A percentile compares a stretch with the other conserved stretches of the same genome.
Evolutionary conservation across 2,888 invertebrate genomes (phyloP).

Genomic region (Cephus runcator): DNA sequence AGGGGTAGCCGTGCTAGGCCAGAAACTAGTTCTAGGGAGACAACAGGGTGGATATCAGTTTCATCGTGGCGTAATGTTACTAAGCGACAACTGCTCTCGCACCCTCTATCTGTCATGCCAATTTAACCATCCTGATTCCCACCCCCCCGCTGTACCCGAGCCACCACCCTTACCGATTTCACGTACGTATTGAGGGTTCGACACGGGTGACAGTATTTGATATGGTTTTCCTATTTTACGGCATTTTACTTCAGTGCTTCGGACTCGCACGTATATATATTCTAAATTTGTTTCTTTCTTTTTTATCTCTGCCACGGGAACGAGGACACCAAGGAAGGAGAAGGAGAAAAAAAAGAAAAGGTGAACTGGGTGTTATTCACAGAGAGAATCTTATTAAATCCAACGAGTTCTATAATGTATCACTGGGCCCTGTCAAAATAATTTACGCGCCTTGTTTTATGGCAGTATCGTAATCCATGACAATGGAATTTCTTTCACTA

Average conservation of each 20-base stretch:
- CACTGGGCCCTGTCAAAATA: not conserved
- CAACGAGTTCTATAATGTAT: not conserved
- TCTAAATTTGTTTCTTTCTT: not conserved
- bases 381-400: not conserved
- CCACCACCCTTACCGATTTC: conserved; percentile 6
- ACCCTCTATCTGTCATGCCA: conserved; percentile 58
- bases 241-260: not conserved
- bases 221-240: not conserved
- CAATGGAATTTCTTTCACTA: not conserved
- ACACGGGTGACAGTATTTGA: not conserved
- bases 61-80: conserved; percentile 57
- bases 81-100: conserved; percentile 58
- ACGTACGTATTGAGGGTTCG: not conserved
- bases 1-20: not conserved
- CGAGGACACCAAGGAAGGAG: not conserved
- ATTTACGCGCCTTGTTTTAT: not conserved
- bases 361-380: not conserved
- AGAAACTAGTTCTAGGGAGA: conserved; percentile 9
- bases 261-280: not conserved
- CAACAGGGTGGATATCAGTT: conserved; percentile 48
- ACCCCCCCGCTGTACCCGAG: conserved; percentile 7
- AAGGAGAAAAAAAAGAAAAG: not conserved
- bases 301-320: not conserved
- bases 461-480: not conserved
- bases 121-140: conserved; percentile 48